A percentile compares a stretch with the other conserved stretches of the same genome.
These are phyloP conservation scores for Chrysaora quinquecirrha DNA, from an alignment of 30 jellyfish, hydroid and myxozoan genomes.

Conservation along the genomic window DNA sequence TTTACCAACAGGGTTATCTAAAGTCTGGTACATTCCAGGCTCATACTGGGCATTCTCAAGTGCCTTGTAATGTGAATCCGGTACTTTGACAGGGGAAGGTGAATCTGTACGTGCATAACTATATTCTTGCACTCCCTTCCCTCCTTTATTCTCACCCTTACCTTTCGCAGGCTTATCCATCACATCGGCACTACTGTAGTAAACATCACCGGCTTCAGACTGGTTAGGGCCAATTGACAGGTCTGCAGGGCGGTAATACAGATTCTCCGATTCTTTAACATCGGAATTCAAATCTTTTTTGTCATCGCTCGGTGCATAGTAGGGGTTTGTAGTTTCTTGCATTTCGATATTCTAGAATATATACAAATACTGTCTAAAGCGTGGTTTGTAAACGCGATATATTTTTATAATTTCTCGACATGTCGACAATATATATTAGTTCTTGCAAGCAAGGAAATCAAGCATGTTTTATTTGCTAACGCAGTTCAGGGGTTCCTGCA, in stretches of 20 bases:
- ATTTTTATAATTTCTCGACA: neutral
- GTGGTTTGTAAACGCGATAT: neutral
- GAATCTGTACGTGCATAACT: slow-evolving; percentile 9
- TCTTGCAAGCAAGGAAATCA: neutral
- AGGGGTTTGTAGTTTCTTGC: neutral
- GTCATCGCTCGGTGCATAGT: neutral
- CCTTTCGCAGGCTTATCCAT: neutral
- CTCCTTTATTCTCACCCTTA: neutral
- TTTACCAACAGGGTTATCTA: neutral
- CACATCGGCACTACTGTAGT: slow-evolving; percentile 9
- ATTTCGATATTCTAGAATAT: neutral
- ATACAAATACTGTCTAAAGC: neutral
- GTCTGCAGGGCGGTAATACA: slow-evolving; percentile 11
- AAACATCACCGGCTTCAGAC: neutral
- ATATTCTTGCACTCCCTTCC: neutral
- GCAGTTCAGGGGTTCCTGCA: too few relatives aligned
- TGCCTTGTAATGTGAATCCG: neutral
- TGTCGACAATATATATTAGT: neutral
- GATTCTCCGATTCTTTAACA: neutral
- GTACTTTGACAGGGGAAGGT: neutral
- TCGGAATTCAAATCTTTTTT: neutral
- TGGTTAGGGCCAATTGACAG: neutral
- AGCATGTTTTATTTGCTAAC: neutral
- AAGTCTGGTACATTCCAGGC: slow-evolving; percentile 8
- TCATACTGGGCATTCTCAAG: neutral